phyloP scores from a whole-genome alignment of 2,888 invertebrate species.

The Pristionchus mayeri region DNA sequence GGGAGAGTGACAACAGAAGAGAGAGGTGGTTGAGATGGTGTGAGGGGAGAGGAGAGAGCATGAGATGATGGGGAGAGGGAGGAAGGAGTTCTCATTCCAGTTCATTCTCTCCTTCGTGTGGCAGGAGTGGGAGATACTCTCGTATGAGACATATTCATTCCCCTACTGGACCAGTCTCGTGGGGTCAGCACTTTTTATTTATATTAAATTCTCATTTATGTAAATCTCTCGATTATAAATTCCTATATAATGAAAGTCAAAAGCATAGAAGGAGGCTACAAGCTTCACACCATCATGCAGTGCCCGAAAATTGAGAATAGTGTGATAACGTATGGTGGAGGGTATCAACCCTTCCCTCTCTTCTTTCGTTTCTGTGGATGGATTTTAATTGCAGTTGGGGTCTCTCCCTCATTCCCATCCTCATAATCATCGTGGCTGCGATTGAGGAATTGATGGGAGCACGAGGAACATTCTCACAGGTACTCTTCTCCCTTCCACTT shows the following conservation, averaged over 20 bases:
- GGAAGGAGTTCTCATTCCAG: slow-evolving; percentile 78
- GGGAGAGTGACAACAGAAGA: background rate
- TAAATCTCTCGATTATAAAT: no score
- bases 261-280: no score
- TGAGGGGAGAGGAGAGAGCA: background rate
- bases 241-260: no score
- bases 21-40: slow-evolving; percentile 3
- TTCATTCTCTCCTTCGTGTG: slow-evolving; percentile 85
- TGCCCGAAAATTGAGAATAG: no score
- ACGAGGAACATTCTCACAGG: slow-evolving; percentile 73
- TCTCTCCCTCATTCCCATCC: slow-evolving; percentile 84
- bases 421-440: slow-evolving; percentile 83
- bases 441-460: slow-evolving; percentile 77
- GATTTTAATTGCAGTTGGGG: slow-evolving; percentile 85
- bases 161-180: slow-evolving; percentile 80
- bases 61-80: background rate
- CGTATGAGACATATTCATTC: slow-evolving; percentile 83
- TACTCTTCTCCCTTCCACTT: slow-evolving; percentile 51
- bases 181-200: slow-evolving; percentile 58
- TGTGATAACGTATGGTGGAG: no score
- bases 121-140: slow-evolving; percentile 82
- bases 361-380: slow-evolving; percentile 80
- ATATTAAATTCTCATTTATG: background rate
- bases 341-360: no score
- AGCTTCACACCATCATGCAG: no score